Base-by-base conservation (phyloP, 2,113 vertebrate species). In the Ursus arctos region DNA sequence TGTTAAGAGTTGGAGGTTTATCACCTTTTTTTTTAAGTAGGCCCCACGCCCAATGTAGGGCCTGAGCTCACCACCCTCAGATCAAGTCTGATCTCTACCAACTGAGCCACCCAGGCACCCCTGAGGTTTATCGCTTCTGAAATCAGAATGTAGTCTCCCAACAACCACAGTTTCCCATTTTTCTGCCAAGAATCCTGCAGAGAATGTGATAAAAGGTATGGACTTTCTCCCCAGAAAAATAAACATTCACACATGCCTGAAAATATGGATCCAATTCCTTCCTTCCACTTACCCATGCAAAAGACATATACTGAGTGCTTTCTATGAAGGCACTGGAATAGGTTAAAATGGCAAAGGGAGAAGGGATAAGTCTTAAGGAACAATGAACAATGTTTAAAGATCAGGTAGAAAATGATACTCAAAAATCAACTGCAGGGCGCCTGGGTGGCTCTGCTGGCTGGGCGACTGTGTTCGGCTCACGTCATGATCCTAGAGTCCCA, bases 271-370 rank as follows among this genome's bases (percentile, higher is more conserved):
- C 90, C 65, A 53, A 55, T 57, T 91, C n/a, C 59, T 93, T 95
- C 59, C 88, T 69, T 77, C 61, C 9, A 77, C 26, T 53, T 86
- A 95, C 16, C n/a, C 57, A 22, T 85, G 71, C 77, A 88, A 88
- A 1, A 95, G 51, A 76, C 18, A 74, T 28, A n/a, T 24, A 63
- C 0, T 65, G 6, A 87, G 21, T 77, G 57, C n/a, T 57, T 77
- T 88, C 31, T 53, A 14, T 21, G 2, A 95, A 84, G 57, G 47
- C 74, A 76, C 0, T 51, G 33, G 28, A 76, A 26, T 49, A 94
- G 76, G 47, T 69, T 96, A 96, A 97, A 77, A 89, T n/a, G 19
- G 43, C 18, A 95, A 81, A 96, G 26, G 63, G 11, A 97, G 33
- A 96, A 83, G 16, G 57, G 28, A 13, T 53, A 4, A 71, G 21